phyloP scores from a whole-genome alignment of 30 jellyfish, hydroid and myxozoan species.

The Catostylus mosaicus region DNA sequence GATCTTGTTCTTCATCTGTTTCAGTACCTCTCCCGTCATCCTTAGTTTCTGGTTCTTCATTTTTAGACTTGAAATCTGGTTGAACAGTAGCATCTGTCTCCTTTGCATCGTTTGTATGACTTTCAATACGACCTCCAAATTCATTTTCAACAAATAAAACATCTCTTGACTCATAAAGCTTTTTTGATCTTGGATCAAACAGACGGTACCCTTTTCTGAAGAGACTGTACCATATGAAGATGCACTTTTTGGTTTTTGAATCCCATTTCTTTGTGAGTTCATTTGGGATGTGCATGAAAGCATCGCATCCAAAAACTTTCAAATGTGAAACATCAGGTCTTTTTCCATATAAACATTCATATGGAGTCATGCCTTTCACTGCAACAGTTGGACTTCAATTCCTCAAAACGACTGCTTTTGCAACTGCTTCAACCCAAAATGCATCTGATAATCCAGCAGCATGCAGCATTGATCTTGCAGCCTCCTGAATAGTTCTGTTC shows the following conservation, averaged over 20 bases:
- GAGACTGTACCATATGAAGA: constrained; percentile 35
- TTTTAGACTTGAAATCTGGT: too few species aligned
- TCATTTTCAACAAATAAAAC: too few species aligned
- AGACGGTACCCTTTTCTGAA: constrained; percentile 42
- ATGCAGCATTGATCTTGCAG: constrained; percentile 39
- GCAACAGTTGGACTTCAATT: constrained; percentile 27
- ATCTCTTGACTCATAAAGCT: constrained; percentile 40
- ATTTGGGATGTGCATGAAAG: constrained; percentile 43
- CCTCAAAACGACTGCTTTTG: constrained; percentile 9
- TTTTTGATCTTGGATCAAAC: constrained; percentile 11
- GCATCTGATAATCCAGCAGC: constrained; percentile 39
- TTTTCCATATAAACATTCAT: background rate
- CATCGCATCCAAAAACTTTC: constrained; percentile 38
- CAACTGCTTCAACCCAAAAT: constrained; percentile 7
- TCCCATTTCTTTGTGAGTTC: constrained; percentile 43
- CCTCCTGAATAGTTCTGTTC: constrained; percentile 10
- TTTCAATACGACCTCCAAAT: too few species aligned
- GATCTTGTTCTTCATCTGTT: too few species aligned
- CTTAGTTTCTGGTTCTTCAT: too few species aligned
- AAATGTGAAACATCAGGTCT: constrained; percentile 30
- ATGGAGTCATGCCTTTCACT: too few species aligned
- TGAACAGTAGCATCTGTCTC: too few species aligned
- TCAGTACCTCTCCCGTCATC: too few species aligned
- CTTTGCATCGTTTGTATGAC: too few species aligned
- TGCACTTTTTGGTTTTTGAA: constrained; percentile 41